phyloP scores from a whole-genome alignment of 2,797 vertebrate genomes.

The Amphiprion clarkii region DNA sequence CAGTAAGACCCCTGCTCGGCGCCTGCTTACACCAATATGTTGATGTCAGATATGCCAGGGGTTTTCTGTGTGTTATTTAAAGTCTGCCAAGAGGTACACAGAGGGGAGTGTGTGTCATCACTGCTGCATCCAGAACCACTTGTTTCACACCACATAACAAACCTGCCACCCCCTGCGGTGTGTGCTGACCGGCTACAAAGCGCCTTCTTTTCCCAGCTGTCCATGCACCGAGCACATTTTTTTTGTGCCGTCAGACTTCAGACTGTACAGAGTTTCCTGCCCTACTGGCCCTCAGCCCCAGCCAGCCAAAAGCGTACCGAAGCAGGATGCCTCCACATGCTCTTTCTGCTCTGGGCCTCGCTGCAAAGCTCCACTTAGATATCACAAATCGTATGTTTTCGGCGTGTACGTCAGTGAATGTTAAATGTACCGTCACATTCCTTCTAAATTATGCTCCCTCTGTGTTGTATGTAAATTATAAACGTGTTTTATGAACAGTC shows the following conservation, averaged over 20 bases:
- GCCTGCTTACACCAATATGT: slow-evolving; percentile 57
- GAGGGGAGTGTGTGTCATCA: slow-evolving; percentile 65
- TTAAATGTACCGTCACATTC: slow-evolving; percentile 21
- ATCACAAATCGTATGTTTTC: not conserved
- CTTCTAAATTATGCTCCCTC: not conserved
- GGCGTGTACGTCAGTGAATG: not conserved
- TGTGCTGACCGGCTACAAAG: slow-evolving; percentile 74
- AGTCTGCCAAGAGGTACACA: slow-evolving; percentile 58
- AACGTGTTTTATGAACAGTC: not conserved
- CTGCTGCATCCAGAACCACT: slow-evolving; percentile 64
- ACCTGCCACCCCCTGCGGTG: slow-evolving; percentile 59
- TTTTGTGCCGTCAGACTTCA: slow-evolving; percentile 64
- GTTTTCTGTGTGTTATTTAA: slow-evolving; percentile 59
- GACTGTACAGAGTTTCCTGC: slow-evolving; percentile 59
- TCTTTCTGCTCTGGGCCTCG: slow-evolving; percentile 27
- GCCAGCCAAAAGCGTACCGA: slow-evolving; percentile 30
- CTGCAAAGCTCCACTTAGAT: slow-evolving; percentile 17
- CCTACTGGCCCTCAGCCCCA: slow-evolving; percentile 39
- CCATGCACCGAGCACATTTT: slow-evolving; percentile 53
- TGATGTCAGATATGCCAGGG: slow-evolving; percentile 63
- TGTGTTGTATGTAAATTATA: not conserved
- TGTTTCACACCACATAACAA: slow-evolving; percentile 69
- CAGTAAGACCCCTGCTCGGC: slow-evolving; percentile 31
- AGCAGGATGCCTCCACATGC: slow-evolving; percentile 46
- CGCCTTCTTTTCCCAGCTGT: slow-evolving; percentile 50